These are phyloP conservation scores for Drosophila heteroneura DNA, from an alignment of 2,888 invertebrate genomes.

Conservation along the genomic window DNA sequence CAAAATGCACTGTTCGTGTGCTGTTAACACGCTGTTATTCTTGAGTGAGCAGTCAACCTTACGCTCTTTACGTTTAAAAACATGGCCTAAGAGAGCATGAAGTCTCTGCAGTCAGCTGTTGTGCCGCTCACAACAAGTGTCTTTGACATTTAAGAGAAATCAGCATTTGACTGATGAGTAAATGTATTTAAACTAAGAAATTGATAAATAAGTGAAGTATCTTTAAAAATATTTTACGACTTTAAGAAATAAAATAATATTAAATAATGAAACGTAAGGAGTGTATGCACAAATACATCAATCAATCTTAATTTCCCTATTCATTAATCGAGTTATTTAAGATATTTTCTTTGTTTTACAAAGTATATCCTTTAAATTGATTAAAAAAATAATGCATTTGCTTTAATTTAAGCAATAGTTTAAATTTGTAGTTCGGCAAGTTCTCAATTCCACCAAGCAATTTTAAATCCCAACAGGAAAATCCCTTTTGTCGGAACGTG, in stretches of 20 bases:
- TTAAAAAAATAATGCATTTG: background rate
- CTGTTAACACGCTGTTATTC: constrained; percentile 17
- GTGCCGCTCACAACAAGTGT: constrained; percentile 52
- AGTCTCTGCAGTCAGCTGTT: constrained; percentile 8
- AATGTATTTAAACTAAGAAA: background rate
- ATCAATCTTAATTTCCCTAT: background rate
- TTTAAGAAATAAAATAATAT: background rate
- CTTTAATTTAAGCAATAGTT: background rate
- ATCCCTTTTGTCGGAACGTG: constrained; percentile 7
- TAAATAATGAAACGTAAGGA: background rate
- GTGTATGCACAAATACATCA: background rate
- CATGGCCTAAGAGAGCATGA: constrained; percentile 1
- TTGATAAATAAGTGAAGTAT: background rate
- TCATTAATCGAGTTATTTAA: background rate
- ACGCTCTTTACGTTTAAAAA: constrained; percentile 18
- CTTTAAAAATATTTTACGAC: background rate
- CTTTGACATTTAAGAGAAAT: constrained; percentile 24
- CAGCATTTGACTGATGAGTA: background rate
- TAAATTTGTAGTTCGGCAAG: background rate
- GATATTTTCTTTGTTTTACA: background rate
- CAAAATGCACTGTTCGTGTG: constrained; percentile 20
- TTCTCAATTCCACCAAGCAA: background rate
- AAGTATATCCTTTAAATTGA: background rate
- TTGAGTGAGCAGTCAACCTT: background rate
- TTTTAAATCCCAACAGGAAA: background rate